Evolutionary conservation across 1,140 invertebrate species (phyloP), one percentile per base, ranked within the genome.

Genomic region (Calosoma granatense): DNA sequence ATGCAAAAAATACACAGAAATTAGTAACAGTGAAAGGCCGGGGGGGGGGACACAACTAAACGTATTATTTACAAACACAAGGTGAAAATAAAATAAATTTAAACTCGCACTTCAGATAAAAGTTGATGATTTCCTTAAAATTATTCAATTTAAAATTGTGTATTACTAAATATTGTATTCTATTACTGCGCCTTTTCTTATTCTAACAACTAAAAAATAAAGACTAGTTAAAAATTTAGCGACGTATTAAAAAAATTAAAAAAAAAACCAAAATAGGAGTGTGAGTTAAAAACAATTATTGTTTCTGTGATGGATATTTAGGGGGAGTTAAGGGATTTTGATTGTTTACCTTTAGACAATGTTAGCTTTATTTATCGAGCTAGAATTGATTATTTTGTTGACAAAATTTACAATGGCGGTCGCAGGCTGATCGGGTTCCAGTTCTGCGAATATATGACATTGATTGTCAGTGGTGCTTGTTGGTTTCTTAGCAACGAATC

Each of bases 391-490:
- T 53, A 95, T 88, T 77, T 94, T 95, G 69, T 93, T 92, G 23
- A 95, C 90, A 74, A 97, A 97, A 72, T 94, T 94, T 55, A 95
- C 92, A 68, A 98, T 97, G 26, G 94, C 94, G 26, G 86, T 87
- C 9, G 94, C 94, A 1, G 94, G 94, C 68, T 98, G 94, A 66
- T 94, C 92, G 9, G 91, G 87, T 68, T 97, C 92, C 22, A 96
- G 76, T 73, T 98, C 95, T 14, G 92, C 93, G 74, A 98, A 97
- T 43, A 98, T 80, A 78, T 97, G 94, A 74, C 94, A 97, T 72
- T 94, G 88, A 75, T 98, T 98, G 72, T 97, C 92, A 26, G 83
- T 81, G 61, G 82, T 83, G 56, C 85, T 81, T n/a, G 81, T 77
- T 54, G 81, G 84, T 71, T 93, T 89, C 52, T 92, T 80, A 1